phyloP scores from a whole-genome alignment of 2,888 invertebrate genomes.

The Scrobipalpa costella region DNA sequence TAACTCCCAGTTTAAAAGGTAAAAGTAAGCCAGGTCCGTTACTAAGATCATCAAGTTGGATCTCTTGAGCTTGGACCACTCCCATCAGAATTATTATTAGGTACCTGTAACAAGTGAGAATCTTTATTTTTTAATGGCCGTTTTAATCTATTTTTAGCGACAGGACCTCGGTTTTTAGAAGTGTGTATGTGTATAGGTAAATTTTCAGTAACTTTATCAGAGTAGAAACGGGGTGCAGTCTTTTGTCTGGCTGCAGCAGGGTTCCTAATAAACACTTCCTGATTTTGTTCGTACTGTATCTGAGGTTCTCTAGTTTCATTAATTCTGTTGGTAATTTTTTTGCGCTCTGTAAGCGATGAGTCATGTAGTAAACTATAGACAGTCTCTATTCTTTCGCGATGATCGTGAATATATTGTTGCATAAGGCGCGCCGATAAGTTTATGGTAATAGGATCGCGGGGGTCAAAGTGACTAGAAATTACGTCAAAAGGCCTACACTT shows the following conservation, averaged over 20 bases:
- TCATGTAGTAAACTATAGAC: not conserved
- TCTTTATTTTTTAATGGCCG: not conserved
- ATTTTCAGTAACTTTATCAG: not conserved
- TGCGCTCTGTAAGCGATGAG: not conserved
- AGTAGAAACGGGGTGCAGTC: not conserved
- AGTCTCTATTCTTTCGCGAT: not conserved
- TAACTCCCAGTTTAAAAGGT: slow-evolving; percentile 3
- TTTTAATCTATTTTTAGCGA: not conserved
- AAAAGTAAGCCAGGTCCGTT: not conserved
- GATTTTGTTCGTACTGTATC: not conserved
- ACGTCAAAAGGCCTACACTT: slow-evolving; percentile 35
- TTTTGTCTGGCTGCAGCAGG: not conserved
- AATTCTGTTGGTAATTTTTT: not conserved
- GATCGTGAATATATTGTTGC: slow-evolving; percentile 4
- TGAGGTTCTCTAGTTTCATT: not conserved
- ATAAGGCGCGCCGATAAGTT: not conserved
- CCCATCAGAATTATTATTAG: not conserved
- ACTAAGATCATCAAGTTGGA: not conserved
- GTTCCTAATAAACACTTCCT: slow-evolving; percentile 6
- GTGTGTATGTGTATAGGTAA: slow-evolving; percentile 8
- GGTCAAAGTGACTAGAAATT: slow-evolving; percentile 8
- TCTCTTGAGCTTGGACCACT: not conserved
- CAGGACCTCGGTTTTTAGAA: not conserved
- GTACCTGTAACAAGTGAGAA: not conserved
- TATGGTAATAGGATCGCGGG: slow-evolving; percentile 4